Evolutionary conservation across 2,888 invertebrate species (phyloP), one percentile per base, ranked within the genome.

Genomic region (Epistrophe grossulariae): DNA sequence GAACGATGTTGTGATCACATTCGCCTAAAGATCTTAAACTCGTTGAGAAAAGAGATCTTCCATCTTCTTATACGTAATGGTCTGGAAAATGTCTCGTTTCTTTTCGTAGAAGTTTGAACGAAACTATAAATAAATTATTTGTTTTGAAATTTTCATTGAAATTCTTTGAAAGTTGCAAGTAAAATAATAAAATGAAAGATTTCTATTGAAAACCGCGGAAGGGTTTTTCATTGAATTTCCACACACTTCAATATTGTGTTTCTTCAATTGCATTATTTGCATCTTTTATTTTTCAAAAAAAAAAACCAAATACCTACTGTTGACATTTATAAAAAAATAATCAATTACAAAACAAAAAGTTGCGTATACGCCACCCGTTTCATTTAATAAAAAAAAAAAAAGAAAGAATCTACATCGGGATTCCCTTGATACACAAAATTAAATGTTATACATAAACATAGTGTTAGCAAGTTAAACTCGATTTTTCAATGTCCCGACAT

Each of bases 401-500:
- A n/a, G n/a, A n/a, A 40, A 40, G 24, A 11, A 10, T 45, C 31
- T 28, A 35, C 50, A 10, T 19, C 11, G 55, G 55, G 35, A 55
- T 40, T 55, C 15, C 24, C 40, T 55, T 40, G n/a, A 24, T 28
- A 40, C 19, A 40, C 38, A 5, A 38, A 70, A 55, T 38, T 28
- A 40, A 55, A 55, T 55, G 8, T 28, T 70, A 43, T 43, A 31
- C 24, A 0, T n/a, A n/a, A n/a, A n/a, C n/a, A n/a, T 31, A n/a
- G 35, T 52, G 28, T 55, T 28, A 70, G 70, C 55, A 55, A 70
- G 40, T 55, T 70, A 28, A 40, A n/a, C 24, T 24, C n/a, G 43
- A 35, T 43, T 80, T 70, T 81, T 81, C 76, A 81, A 70, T 81
- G 76, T 76, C 68, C 28, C 66, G 28, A 64, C 19, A 24, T 45